phyloP scores from a whole-genome alignment of 2,113 vertebrate species.

The Rattus rattus region DNA sequence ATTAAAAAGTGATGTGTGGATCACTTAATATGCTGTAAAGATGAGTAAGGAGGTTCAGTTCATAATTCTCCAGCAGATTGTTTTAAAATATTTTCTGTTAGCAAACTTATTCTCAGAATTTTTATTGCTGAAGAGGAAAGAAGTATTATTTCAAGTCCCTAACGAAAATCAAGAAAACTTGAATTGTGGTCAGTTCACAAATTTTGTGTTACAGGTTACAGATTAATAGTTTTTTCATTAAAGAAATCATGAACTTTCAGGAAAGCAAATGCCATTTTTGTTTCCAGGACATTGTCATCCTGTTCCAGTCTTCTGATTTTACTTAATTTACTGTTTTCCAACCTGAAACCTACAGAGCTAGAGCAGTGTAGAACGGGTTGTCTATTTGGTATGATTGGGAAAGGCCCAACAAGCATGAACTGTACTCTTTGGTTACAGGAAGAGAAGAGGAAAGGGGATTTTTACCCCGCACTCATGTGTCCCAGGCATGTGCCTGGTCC shows the following conservation, averaged over 20 bases:
- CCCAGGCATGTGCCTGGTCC: background rate
- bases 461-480: background rate
- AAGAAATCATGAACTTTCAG: background rate
- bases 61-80: background rate
- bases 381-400: background rate
- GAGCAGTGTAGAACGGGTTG: background rate
- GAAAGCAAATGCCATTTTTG: background rate
- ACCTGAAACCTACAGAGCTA: background rate
- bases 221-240: background rate
- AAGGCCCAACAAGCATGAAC: background rate
- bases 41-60: background rate
- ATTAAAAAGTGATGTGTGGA: background rate
- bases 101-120: background rate
- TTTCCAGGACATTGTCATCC: background rate
- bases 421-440: accelerated
- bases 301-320: slow-evolving; percentile 3
- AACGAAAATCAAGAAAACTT: background rate
- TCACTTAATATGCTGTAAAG: background rate
- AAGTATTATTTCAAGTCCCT: background rate
- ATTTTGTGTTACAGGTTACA: background rate
- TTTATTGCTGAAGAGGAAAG: background rate
- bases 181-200: background rate
- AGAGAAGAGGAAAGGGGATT: background rate
- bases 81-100: slow-evolving; percentile 15
- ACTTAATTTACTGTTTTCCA: background rate